Conservation (phyloP, 92 coral and sea anemone species). For the Epizoanthus scotinus region DNA sequence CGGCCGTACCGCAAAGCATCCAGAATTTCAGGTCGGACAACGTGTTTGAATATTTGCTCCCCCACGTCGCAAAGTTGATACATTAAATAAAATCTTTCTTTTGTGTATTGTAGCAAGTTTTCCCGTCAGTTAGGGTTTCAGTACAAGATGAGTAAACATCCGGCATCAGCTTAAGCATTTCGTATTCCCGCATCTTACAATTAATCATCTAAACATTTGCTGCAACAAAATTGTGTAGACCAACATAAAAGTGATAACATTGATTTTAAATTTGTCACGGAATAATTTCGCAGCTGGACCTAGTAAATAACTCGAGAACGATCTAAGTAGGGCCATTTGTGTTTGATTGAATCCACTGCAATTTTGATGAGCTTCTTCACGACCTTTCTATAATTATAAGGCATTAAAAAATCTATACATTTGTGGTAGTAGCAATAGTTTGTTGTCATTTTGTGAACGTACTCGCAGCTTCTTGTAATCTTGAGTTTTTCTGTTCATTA, state of each 20-base stretch:
- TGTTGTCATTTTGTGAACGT: not conserved
- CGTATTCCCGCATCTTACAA: not conserved
- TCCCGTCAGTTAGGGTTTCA: no score
- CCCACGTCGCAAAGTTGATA: no score
- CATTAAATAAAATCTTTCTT: slow-evolving; percentile 5
- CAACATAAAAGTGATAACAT: slow-evolving; percentile 10
- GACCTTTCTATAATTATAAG: no score
- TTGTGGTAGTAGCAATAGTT: not conserved
- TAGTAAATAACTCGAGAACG: not conserved
- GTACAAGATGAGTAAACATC: not conserved
- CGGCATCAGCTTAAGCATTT: not conserved
- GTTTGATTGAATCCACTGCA: not conserved
- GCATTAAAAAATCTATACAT: no score
- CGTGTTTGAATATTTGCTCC: no score
- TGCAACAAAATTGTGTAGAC: not conserved
- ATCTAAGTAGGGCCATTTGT: not conserved
- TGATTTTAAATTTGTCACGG: slow-evolving; percentile 15
- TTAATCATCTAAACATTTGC: not conserved
- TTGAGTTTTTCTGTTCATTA: not conserved
- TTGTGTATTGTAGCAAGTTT: not conserved
- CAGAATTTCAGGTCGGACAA: no score
- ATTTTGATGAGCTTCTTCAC: not conserved
- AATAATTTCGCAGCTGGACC: not conserved
- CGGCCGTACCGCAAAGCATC: no score
- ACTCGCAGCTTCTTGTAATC: not conserved